Conservation (phyloP, 2,113 vertebrate species). For the Phrynosoma platyrhinos region DNA sequence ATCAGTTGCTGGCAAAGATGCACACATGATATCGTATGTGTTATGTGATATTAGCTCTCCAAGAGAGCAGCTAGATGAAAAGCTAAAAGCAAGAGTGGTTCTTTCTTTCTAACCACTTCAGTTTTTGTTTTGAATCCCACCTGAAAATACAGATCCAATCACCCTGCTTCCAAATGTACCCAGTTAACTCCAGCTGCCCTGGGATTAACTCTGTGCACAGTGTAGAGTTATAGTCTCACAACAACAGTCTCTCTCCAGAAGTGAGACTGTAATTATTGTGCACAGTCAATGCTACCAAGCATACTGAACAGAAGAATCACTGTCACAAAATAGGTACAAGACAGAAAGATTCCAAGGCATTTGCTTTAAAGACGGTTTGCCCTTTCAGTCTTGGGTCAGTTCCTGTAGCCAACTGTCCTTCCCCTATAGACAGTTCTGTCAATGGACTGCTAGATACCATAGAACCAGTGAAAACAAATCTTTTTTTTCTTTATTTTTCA, state of each 20-base stretch:
- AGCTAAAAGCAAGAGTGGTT: background rate
- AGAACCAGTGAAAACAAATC: slow-evolving; percentile 24
- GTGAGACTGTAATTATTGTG: background rate
- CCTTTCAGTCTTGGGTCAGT: slow-evolving; percentile 20
- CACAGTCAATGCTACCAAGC: rapidly evolving
- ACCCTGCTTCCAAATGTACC: slow-evolving; percentile 24
- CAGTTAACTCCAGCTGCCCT: slow-evolving; percentile 24
- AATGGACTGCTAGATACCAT: slow-evolving; percentile 8
- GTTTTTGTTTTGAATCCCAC: background rate
- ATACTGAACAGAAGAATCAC: background rate
- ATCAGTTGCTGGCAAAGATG: background rate
- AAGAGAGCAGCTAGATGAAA: background rate
- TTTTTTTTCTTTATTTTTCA: background rate
- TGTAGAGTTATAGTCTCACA: slow-evolving; percentile 20
- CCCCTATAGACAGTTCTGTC: background rate
- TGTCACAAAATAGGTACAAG: slow-evolving; percentile 11
- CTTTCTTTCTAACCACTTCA: background rate
- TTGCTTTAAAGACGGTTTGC: slow-evolving; percentile 19
- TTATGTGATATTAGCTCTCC: background rate
- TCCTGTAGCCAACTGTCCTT: background rate
- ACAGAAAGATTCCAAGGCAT: background rate
- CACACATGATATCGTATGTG: background rate
- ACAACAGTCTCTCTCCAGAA: background rate
- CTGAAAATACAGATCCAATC: background rate
- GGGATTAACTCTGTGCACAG: background rate